Evolutionary conservation across 2,797 vertebrate species (phyloP).

Genomic region (Periparus ater): DNA sequence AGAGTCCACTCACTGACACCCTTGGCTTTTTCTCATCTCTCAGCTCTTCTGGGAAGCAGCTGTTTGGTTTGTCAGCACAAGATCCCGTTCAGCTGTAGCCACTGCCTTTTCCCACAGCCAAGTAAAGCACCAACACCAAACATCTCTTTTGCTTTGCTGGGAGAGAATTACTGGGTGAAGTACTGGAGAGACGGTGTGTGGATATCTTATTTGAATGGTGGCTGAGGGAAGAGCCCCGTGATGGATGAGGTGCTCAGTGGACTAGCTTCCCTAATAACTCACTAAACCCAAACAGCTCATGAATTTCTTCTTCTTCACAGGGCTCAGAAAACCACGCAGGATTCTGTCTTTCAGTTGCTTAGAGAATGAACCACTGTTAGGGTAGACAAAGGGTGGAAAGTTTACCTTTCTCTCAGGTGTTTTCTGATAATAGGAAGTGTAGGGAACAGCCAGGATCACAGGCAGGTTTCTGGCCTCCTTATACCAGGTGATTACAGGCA

Average conservation of each 20-base stretch:
- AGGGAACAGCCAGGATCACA: neutral
- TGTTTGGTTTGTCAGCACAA: neutral
- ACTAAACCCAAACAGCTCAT: neutral
- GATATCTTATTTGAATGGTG: neutral
- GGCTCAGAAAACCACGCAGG: neutral
- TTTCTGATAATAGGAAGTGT: neutral
- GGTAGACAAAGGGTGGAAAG: neutral
- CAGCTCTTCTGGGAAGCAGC: neutral
- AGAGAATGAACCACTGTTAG: neutral
- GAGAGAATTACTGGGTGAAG: neutral
- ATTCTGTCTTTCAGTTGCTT: neutral
- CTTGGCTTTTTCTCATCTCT: neutral
- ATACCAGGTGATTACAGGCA: accelerated
- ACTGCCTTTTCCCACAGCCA: neutral
- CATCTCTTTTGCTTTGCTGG: neutral
- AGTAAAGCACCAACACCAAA: neutral
- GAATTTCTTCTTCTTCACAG: neutral
- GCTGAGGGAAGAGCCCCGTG: neutral
- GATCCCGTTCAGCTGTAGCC: neutral
- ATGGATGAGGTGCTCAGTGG: conserved; percentile 1
- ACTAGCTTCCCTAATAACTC: conserved; percentile 10
- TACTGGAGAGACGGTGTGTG: neutral
- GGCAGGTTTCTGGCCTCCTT: neutral
- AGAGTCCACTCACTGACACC: neutral
- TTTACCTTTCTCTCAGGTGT: neutral